phyloP scores from a whole-genome alignment of 2,797 vertebrate genomes.

The Leptatherina wallacei region DNA sequence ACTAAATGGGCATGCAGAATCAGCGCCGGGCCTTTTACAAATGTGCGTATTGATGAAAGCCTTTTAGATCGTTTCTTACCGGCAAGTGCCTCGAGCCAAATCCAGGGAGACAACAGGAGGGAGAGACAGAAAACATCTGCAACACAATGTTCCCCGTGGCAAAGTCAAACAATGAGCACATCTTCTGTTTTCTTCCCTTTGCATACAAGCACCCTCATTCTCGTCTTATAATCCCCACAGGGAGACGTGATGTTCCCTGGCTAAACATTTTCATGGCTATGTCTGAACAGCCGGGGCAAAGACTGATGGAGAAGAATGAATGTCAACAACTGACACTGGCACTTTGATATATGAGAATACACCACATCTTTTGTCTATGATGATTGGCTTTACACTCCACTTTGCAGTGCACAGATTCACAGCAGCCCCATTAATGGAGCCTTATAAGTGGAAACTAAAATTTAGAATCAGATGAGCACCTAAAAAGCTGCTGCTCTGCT shows the following conservation, averaged over 20 bases:
- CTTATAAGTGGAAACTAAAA: neutral
- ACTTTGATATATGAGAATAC: too few relatives aligned
- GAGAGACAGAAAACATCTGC: conserved; percentile 36
- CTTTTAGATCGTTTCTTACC: conserved; percentile 47
- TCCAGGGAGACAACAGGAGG: conserved; percentile 31
- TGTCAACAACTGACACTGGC: neutral
- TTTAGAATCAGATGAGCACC: neutral
- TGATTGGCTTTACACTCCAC: too few relatives aligned
- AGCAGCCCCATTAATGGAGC: neutral
- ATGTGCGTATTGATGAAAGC: conserved; percentile 45
- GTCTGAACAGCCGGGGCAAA: neutral
- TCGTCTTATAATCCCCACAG: conserved; percentile 3
- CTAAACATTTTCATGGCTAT: neutral
- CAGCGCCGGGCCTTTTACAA: conserved; percentile 40
- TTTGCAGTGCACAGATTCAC: too few relatives aligned
- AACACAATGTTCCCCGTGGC: conserved; percentile 39
- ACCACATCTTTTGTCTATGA: too few relatives aligned
- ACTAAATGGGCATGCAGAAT: conserved; percentile 32
- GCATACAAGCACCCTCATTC: neutral
- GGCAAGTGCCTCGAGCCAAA: conserved; percentile 43
- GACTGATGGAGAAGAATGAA: neutral
- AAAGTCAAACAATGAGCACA: conserved; percentile 46
- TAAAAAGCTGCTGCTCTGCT: neutral
- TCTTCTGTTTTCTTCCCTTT: conserved; percentile 19
- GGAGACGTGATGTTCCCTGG: conserved; percentile 6